Conservation (phyloP, 2,113 vertebrate species). For the Ivindomyrus marchei region DNA sequence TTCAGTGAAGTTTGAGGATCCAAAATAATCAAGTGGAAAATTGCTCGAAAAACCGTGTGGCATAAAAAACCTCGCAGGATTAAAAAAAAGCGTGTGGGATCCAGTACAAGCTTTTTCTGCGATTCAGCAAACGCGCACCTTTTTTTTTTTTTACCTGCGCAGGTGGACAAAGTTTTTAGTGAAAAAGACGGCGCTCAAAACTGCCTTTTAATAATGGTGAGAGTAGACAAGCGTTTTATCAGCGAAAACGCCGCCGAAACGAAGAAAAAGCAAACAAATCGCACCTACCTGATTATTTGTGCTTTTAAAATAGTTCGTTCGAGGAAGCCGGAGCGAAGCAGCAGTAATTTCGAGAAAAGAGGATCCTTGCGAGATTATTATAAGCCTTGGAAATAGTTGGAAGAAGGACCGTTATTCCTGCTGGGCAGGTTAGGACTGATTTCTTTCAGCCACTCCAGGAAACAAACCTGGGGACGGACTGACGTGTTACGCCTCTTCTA, state of each 20-base stretch:
- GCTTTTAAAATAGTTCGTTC: conserved; percentile 71
- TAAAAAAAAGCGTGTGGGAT: not conserved
- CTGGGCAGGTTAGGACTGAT: conserved; percentile 84
- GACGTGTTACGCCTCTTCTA: conserved; percentile 86
- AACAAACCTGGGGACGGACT: conserved; percentile 88
- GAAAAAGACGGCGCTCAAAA: conserved; percentile 1
- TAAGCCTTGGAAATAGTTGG: conserved; percentile 70
- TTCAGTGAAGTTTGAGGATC: not conserved
- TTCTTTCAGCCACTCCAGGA: conserved; percentile 85
- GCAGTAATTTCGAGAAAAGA: conserved; percentile 63
- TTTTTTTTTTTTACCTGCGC: conserved; percentile 57
- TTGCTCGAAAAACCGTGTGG: not conserved
- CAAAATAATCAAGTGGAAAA: not conserved
- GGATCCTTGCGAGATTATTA: conserved; percentile 66
- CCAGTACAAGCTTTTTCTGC: not conserved
- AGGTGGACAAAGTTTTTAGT: conserved; percentile 50
- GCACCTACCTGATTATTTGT: conserved; percentile 72
- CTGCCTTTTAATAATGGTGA: not conserved
- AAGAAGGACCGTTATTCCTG: conserved; percentile 82
- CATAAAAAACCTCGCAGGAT: not conserved
- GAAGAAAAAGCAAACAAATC: conserved; percentile 24
- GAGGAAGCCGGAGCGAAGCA: conserved; percentile 62
- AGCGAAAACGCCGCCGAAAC: conserved; percentile 17
- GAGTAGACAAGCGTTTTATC: not conserved
- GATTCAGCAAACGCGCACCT: conserved; percentile 28